phyloP scores from a whole-genome alignment of 2,113 vertebrate species.

The Uria lomvia region DNA sequence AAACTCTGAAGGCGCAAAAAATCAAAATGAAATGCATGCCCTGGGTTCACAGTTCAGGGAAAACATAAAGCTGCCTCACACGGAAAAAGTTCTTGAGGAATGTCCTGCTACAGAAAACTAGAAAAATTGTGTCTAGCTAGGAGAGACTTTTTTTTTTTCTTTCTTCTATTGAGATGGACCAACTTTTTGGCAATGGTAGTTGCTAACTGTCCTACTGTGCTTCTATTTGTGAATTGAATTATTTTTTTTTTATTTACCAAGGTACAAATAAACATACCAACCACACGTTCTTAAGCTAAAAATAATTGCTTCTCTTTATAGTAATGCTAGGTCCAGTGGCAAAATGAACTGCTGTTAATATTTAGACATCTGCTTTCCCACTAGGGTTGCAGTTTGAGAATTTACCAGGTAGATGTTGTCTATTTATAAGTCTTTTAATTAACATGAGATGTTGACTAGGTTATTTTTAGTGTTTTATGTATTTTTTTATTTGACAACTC shows the following conservation, averaged over 20 bases:
- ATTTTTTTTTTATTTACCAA: not conserved
- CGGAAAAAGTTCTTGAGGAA: not conserved
- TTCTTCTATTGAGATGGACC: not conserved
- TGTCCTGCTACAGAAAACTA: not conserved
- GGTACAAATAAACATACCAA: not conserved
- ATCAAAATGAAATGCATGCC: not conserved
- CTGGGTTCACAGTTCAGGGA: not conserved
- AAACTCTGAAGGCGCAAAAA: not conserved
- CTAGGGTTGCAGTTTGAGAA: not conserved
- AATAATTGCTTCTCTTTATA: not conserved
- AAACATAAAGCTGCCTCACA: not conserved
- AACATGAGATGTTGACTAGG: not conserved
- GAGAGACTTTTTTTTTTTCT: fast-evolving
- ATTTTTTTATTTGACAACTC: not conserved
- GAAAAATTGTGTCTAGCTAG: not conserved
- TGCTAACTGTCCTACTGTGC: not conserved
- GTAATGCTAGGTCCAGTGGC: not conserved
- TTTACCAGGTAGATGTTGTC: not conserved
- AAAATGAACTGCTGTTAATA: not conserved
- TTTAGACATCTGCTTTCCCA: not conserved
- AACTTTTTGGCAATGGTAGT: not conserved
- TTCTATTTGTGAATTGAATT: not conserved
- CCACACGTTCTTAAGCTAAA: not conserved
- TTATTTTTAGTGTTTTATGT: not conserved
- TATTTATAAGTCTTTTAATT: not conserved